phyloP scores from a whole-genome alignment of 2,797 vertebrate genomes.

The Anabas testudineus region DNA sequence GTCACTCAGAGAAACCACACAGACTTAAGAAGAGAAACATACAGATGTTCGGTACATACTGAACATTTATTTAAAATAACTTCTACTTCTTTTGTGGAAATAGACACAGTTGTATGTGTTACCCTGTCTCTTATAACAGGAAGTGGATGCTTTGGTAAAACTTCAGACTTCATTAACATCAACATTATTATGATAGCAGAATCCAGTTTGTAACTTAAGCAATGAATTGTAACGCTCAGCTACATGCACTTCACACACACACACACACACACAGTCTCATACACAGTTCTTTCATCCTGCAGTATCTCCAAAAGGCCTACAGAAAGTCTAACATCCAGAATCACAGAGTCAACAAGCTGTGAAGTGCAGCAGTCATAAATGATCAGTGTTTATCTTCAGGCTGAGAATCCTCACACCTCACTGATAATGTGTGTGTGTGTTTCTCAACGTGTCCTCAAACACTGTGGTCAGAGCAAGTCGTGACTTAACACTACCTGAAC shows the following conservation, averaged over 20 bases:
- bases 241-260: too few relatives aligned
- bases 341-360: constrained; percentile 64
- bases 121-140: too few relatives aligned
- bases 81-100: too few relatives aligned
- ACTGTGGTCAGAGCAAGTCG: constrained; percentile 43
- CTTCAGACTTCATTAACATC: too few relatives aligned
- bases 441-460: constrained; percentile 61
- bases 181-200: too few relatives aligned
- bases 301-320: constrained; percentile 9
- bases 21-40: too few relatives aligned
- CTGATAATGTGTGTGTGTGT: constrained; percentile 69
- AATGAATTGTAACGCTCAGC: too few relatives aligned
- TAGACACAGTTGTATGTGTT: too few relatives aligned
- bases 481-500: constrained; percentile 58
- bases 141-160: too few relatives aligned
- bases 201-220: too few relatives aligned
- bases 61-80: too few relatives aligned
- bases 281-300: constrained; percentile 15
- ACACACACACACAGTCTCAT: constrained; percentile 8
- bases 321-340: constrained; percentile 38
- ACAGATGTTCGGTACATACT: too few relatives aligned
- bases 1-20: neutral
- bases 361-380: constrained; percentile 67
- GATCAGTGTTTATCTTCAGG: constrained; percentile 69
- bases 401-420: constrained; percentile 58